Evolutionary conservation across 1,140 invertebrate genomes (phyloP).

Genomic region (Drosophila santomea): DNA sequence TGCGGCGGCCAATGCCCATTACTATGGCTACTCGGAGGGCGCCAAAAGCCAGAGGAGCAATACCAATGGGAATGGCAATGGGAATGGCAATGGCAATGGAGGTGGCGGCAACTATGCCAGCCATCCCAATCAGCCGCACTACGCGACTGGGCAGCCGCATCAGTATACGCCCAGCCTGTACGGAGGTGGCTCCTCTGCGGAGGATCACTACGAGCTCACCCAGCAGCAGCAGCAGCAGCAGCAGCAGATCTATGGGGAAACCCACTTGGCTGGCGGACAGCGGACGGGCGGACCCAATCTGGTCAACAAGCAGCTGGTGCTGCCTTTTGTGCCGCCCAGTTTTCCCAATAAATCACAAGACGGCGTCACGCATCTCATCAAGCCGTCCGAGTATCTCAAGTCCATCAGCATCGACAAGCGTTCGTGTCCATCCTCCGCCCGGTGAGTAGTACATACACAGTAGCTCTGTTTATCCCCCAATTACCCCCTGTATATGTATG

Average conservation of each 20-base stretch:
- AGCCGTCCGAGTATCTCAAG: constrained; percentile 95
- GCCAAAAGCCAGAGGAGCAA: constrained; percentile 40
- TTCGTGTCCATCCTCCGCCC: constrained; percentile 86
- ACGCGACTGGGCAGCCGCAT: constrained; percentile 46
- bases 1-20: not conserved
- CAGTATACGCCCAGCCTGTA: constrained; percentile 55
- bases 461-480: not conserved
- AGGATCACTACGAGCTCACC: constrained; percentile 75
- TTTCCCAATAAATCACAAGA: constrained; percentile 89
- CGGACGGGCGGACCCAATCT: constrained; percentile 87
- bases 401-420: constrained; percentile 89
- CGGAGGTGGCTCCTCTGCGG: constrained; percentile 64
- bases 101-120: not conserved
- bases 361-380: constrained; percentile 91
- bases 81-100: constrained; percentile 10
- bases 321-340: constrained; percentile 95
- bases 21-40: constrained; percentile 61
- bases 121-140: constrained; percentile 33
- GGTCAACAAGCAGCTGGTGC: constrained; percentile 92
- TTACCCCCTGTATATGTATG: too few species aligned
- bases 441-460: constrained; percentile 72
- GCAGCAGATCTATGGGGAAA: constrained; percentile 57
- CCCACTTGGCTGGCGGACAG: constrained; percentile 20
- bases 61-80: constrained; percentile 18
- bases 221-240: constrained; percentile 72